Percentiles rank a stretch among this genome's conserved stretches.
Evolutionary conservation across 2,113 vertebrate genomes (phyloP).

Genomic region (Phodopus roborovskii): DNA sequence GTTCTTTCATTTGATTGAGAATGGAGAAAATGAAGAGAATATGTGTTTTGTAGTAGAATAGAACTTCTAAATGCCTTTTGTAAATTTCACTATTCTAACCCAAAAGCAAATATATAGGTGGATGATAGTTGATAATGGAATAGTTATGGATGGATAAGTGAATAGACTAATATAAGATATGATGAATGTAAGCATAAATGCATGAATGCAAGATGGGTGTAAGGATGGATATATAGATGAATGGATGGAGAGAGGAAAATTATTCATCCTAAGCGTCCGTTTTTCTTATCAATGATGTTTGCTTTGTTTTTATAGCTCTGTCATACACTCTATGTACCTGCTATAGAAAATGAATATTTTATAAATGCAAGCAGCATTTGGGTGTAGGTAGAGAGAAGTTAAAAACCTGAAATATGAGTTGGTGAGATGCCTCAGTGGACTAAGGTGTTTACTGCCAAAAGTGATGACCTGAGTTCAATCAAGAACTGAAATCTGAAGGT

Average conservation of each 20-base stretch:
- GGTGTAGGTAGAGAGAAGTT: neutral
- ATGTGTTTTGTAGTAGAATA: neutral
- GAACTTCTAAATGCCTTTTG: constrained; percentile 31
- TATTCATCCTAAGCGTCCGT: neutral
- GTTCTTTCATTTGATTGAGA: neutral
- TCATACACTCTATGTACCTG: neutral
- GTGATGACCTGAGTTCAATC: neutral
- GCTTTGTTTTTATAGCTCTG: neutral
- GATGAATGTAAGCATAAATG: neutral
- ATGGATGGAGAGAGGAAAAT: neutral
- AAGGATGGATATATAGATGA: neutral
- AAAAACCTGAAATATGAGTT: neutral
- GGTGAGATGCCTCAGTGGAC: neutral
- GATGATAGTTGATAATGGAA: neutral
- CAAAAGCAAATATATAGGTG: neutral
- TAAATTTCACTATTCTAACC: neutral
- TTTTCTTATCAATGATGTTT: neutral
- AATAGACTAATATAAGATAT: neutral
- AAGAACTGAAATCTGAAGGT: neutral
- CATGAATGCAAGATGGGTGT: neutral
- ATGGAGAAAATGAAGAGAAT: neutral
- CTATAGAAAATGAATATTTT: neutral
- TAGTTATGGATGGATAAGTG: neutral
- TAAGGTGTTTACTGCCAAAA: neutral
- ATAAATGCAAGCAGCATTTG: neutral